These are phyloP conservation scores for Pegea sp. DNA, from an alignment of 23 tunicate genomes.

Conservation along the genomic window DNA sequence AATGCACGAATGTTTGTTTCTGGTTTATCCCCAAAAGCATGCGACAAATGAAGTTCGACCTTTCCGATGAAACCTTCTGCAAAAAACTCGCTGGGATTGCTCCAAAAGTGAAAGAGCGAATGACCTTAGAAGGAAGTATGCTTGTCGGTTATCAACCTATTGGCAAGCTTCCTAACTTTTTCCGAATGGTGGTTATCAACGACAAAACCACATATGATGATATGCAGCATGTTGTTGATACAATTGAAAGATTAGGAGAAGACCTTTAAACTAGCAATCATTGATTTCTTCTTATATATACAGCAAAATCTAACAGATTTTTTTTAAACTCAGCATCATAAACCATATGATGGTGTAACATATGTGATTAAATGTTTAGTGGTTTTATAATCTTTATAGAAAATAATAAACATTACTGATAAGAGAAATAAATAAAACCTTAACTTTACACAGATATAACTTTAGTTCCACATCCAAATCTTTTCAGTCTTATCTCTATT, in stretches of 20 bases:
- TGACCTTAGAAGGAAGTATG: constrained; percentile 22
- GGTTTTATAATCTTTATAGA: too few species aligned
- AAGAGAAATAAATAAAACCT: too few species aligned
- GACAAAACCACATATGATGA: constrained; percentile 20
- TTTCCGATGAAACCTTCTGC: constrained; percentile 8
- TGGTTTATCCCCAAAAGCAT: constrained; percentile 48
- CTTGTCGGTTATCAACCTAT: constrained; percentile 44
- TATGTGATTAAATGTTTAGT: too few species aligned
- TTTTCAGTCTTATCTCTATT: too few species aligned
- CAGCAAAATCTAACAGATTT: not conserved
- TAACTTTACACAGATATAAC: too few species aligned
- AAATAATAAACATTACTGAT: too few species aligned
- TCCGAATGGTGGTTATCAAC: constrained; percentile 63
- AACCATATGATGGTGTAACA: too few species aligned
- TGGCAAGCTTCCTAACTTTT: constrained; percentile 39
- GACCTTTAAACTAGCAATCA: constrained; percentile 18
- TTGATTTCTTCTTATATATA: not conserved
- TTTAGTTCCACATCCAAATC: too few species aligned
- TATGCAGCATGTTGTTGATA: constrained; percentile 47
- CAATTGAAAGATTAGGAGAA: constrained; percentile 24
- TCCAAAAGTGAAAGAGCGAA: constrained; percentile 32
- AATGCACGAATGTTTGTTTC: constrained; percentile 70
- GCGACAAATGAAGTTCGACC: constrained; percentile 14
- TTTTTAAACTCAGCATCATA: not conserved
- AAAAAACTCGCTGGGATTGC: constrained; percentile 19